A percentile compares a stretch with the other conserved stretches of the same genome.
phyloP scores from a whole-genome alignment of 2,888 invertebrate species.

The Erebia aethiops region DNA sequence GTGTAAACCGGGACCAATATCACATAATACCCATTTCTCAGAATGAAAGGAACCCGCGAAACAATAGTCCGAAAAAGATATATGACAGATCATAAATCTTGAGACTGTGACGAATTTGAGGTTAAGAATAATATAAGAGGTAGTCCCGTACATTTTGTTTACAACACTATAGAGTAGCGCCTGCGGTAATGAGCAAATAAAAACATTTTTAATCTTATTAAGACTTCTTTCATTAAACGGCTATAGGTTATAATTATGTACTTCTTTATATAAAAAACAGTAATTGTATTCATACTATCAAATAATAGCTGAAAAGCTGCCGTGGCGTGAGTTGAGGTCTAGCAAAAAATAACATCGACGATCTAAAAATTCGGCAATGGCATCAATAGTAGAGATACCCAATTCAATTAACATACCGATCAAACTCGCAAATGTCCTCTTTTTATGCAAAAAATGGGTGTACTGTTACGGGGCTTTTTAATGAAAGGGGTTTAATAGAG shows the following conservation, averaged over 20 bases:
- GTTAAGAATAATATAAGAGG: constrained; percentile 65
- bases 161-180: constrained; percentile 53
- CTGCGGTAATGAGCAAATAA: constrained; percentile 53
- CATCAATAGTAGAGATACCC: constrained; percentile 48
- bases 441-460: constrained; percentile 53
- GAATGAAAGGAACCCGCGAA: constrained; percentile 66
- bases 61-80: constrained; percentile 69
- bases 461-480: constrained; percentile 69
- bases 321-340: neutral
- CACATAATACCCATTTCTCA: constrained; percentile 60
- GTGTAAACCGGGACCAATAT: constrained; percentile 77
- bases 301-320: constrained; percentile 18
- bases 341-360: constrained; percentile 31
- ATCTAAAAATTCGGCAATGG: constrained; percentile 48
- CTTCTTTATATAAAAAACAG: neutral
- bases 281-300: constrained; percentile 4
- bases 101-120: constrained; percentile 73
- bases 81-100: constrained; percentile 67
- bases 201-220: constrained; percentile 29
- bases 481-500: constrained; percentile 70
- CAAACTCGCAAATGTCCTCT: constrained; percentile 68
- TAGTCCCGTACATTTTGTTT: constrained; percentile 55
- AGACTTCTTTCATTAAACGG: constrained; percentile 18
- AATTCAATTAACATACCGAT: constrained; percentile 70
- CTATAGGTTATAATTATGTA: neutral